Conservation (phyloP, 2,113 vertebrate species). For the Gobio gobio region DNA sequence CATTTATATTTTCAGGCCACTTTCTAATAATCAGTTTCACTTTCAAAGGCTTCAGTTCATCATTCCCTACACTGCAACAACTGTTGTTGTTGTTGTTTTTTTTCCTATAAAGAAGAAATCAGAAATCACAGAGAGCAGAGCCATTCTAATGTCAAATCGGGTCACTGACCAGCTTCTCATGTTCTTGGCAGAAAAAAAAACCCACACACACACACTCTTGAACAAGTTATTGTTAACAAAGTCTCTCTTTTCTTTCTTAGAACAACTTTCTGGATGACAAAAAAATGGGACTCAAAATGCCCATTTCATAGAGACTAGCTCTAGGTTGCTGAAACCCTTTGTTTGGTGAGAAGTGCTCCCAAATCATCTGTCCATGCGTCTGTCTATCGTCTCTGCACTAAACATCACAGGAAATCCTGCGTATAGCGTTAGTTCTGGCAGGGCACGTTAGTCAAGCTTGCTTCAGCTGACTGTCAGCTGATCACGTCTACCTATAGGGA, state of each 20-base stretch:
- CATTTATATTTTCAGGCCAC: not conserved
- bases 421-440: too few relatives aligned
- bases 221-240: not conserved
- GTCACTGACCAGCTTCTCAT: not conserved
- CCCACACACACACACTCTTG: too few relatives aligned
- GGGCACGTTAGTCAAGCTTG: too few relatives aligned
- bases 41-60: not conserved
- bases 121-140: too few relatives aligned
- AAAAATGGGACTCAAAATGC: not conserved
- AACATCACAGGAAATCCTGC: not conserved
- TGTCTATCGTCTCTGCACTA: not conserved
- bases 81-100: too few relatives aligned
- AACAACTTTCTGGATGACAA: not conserved
- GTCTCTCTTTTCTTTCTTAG: not conserved
- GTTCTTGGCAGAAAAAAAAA: not conserved
- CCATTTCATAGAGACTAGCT: not conserved
- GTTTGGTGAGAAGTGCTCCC: not conserved
- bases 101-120: too few relatives aligned
- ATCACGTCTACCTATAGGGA: too few relatives aligned
- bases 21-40: not conserved
- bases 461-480: too few relatives aligned
- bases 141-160: too few relatives aligned
- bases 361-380: not conserved
- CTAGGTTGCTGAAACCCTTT: not conserved
- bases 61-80: not conserved